These are phyloP conservation scores for Pteronura brasiliensis DNA, from an alignment of 2,113 vertebrate species.

Conservation along the genomic window DNA sequence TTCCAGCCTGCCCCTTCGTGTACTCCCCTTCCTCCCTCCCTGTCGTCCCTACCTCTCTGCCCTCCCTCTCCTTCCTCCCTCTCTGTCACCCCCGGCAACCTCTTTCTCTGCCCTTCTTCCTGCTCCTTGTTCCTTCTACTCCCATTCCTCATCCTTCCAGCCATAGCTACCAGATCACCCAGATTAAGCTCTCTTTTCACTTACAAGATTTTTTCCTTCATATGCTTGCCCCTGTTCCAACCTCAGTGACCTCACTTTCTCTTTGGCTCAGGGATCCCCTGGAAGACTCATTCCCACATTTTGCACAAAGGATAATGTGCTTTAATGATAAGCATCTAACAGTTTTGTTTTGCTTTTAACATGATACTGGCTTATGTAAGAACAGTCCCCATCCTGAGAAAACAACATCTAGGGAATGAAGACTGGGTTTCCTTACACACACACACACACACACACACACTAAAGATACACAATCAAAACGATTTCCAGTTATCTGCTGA, in stretches of 20 bases:
- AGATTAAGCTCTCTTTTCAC: background rate
- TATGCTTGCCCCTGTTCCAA: background rate
- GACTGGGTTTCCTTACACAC: slow-evolving; percentile 31
- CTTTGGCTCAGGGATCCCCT: background rate
- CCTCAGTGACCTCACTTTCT: background rate
- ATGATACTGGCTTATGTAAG: background rate
- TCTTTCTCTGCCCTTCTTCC: background rate
- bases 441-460: background rate
- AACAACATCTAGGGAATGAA: background rate
- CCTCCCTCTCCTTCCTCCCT: background rate
- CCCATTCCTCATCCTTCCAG: background rate
- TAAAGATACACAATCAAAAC: background rate
- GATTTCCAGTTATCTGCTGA: background rate
- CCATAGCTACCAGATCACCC: background rate
- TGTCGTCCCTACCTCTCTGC: background rate
- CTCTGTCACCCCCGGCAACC: background rate
- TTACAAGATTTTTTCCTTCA: background rate
- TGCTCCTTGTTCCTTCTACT: background rate
- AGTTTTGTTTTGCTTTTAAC: background rate
- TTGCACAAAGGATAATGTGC: background rate
- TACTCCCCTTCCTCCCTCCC: background rate
- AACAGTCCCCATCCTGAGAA: background rate
- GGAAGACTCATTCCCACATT: background rate
- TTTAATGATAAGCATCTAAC: background rate
- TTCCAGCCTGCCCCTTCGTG: background rate